Evolutionary conservation across 2,797 vertebrate genomes (phyloP), one percentile per base, ranked within the genome.

Genomic region (Linurgus olivaceus): DNA sequence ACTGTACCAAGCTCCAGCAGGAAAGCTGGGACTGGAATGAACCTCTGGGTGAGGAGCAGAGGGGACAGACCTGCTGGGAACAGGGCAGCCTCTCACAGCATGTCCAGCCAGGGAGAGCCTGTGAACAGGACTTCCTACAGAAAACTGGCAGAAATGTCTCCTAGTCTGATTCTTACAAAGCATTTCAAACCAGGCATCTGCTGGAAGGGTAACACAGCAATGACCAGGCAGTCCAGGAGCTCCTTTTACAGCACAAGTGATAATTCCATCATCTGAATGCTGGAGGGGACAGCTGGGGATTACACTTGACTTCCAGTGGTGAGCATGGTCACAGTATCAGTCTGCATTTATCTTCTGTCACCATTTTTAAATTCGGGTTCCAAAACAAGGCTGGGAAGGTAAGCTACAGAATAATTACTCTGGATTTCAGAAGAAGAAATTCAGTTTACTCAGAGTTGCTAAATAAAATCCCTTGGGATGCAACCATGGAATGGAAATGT

Each of bases 51-150:
- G 78, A 73, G 66, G 15, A 77, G 45, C 24, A 65, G 48, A 70
- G 17, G n/a, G 35, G 33, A 58, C 31, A 84, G 48, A 62, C 26
- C 33, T 54, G 14, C 23, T 76, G 63, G 67, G 66, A 57, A 50
- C 1, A 1, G n/a, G 50, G 31, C 44, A 71, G 82, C 16, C 9
- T 63, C 48, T 71, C n/a, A 57, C 38, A 31, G 21, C 57, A 48
- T 0, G 0, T 10, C 33, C 6, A 3, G 2, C 6, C 4, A 70
- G 65, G 13, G 81, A 35, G 17, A 74, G 24, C 7, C 19, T 2
- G 0, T 52, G 29, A 59, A 29, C 0, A 2, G 13, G 10, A 5
- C 37, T 84, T 86, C 42, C 54, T 55, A 45, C 16, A 86, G 40
- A 71, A 21, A 44, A 57, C 4, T 11, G 61, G n/a, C 26, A 86